Evolutionary conservation across 2,888 invertebrate species (phyloP), one percentile per base, ranked within the genome.

Genomic region (Rapana venosa): DNA sequence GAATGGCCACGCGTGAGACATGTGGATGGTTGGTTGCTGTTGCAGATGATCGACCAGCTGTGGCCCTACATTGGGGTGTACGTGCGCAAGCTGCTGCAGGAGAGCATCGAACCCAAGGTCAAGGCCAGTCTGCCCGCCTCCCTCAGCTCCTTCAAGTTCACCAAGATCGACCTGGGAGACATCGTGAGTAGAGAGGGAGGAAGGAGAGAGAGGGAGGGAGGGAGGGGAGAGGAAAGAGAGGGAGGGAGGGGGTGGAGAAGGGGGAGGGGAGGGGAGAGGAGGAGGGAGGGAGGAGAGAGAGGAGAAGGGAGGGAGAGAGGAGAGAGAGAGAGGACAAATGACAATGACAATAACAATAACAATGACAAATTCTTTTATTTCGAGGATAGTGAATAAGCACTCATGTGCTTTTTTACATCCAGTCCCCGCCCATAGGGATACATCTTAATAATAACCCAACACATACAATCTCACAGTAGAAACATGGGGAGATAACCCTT

Each of bases 11-110:
- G n/a, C n/a, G n/a, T n/a, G n/a, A n/a, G n/a, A n/a, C n/a, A n/a
- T n/a, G n/a, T n/a, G n/a, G n/a, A n/a, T n/a, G n/a, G n/a, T n/a
- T n/a, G n/a, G 66, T 17, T 90, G 66, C 58, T 66, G 90, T 92
- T 92, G 20, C 92, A 96, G 96, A 95, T 96, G 90, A 92, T 96
- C 22, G 94, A 98, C 88, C 98, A 99, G 97, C 97, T 99, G 87
- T 99, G 99, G 99, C 99, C 99, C 5, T 98, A 98, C 96, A 98
- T 99, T 91, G 99, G 99, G 95, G 98, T 98, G 92, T 99, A 97
- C 96, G 98, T 98, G 0, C 97, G 98, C 93, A 97, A 97, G 92
- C 96, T 99, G 88, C 97, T 99, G 89, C 98, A 98, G 95, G 98
- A 98, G 89, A 97, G 97, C 22, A 98, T 99, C 92, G 98, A 99